Evolutionary conservation across 1,140 invertebrate genomes (phyloP).

Genomic region (Medauroidea extradentata): DNA sequence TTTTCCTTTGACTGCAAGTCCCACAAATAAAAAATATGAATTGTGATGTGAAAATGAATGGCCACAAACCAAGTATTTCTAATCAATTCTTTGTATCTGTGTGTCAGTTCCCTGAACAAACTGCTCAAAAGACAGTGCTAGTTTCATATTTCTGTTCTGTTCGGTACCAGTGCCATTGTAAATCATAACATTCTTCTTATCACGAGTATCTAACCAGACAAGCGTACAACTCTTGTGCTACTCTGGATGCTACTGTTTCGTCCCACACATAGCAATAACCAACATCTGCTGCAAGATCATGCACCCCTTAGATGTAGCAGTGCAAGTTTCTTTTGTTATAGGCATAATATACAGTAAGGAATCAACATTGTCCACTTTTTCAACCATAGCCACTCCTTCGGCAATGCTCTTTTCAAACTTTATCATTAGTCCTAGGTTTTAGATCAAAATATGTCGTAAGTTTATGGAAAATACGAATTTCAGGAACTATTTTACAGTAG

Average conservation of each 20-base stretch:
- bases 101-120: conserved; percentile 16
- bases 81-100: neutral
- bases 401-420: too few species aligned
- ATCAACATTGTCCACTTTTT: too few species aligned
- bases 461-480: too few species aligned
- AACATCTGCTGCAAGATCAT: conserved; percentile 6
- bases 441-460: too few species aligned
- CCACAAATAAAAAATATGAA: conserved; percentile 4
- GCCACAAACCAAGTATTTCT: neutral
- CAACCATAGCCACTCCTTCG: too few species aligned
- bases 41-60: neutral
- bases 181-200: neutral
- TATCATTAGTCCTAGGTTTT: too few species aligned
- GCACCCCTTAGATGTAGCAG: conserved; percentile 11
- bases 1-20: conserved; percentile 1
- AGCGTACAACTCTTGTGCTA: neutral
- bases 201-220: neutral
- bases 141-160: conserved; percentile 7
- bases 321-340: conserved; percentile 13
- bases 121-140: conserved; percentile 1
- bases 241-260: conserved; percentile 13
- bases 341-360: neutral
- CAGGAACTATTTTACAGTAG: too few species aligned
- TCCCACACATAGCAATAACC: conserved; percentile 12
- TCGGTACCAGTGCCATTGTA: neutral